A percentile compares a stretch with the other conserved stretches of the same genome.
These are phyloP conservation scores for Rhinophrynus dorsalis DNA, from an alignment of 2,797 vertebrate species.

Conservation along the genomic window DNA sequence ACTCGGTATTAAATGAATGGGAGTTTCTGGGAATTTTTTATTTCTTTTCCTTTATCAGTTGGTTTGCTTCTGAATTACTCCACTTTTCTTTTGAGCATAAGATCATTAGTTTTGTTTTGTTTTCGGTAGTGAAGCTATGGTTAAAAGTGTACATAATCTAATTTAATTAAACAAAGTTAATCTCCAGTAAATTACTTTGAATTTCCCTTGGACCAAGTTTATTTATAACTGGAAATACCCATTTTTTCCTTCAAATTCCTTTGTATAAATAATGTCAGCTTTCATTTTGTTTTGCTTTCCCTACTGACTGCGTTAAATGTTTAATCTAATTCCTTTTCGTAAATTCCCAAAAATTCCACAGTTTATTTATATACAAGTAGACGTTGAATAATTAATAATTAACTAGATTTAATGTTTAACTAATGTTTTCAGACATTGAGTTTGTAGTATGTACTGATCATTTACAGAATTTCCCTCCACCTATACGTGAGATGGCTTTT, in stretches of 20 bases:
- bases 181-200: neutral
- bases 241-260: no score
- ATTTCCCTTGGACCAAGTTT: neutral
- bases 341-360: no score
- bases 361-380: slow-evolving; percentile 6
- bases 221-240: neutral
- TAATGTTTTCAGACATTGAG: neutral
- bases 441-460: slow-evolving; percentile 7
- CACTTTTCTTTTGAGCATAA: no score
- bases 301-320: neutral
- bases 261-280: neutral
- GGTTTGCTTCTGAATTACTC: no score
- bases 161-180: no score
- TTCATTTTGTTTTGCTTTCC: neutral
- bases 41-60: neutral
- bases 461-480: slow-evolving; percentile 1
- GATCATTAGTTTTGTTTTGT: no score
- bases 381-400: slow-evolving; percentile 6
- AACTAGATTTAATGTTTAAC: slow-evolving; percentile 9
- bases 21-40: neutral
- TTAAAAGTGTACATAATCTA: no score
- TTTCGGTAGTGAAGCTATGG: no score
- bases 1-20: no score
- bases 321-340: no score
- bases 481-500: neutral